phyloP scores from a whole-genome alignment of 2,113 vertebrate genomes.

The Caloenas nicobarica region DNA sequence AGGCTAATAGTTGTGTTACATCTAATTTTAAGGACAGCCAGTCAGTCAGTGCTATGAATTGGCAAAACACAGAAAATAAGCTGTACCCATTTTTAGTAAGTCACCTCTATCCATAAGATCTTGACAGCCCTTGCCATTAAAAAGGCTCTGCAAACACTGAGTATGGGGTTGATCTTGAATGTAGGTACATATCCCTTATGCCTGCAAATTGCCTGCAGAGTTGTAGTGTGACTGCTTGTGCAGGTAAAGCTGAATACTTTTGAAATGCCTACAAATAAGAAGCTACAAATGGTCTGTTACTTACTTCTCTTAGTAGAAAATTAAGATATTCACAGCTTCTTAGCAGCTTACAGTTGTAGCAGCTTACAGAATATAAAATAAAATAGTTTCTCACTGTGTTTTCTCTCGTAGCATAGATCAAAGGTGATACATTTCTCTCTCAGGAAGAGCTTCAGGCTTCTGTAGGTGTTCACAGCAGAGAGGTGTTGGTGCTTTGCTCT shows the following conservation, averaged over 20 bases:
- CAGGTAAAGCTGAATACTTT: neutral
- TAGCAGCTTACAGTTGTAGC: neutral
- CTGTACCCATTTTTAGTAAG: neutral
- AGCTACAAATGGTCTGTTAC: neutral
- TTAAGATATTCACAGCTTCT: neutral
- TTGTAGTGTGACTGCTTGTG: neutral
- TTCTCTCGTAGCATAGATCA: neutral
- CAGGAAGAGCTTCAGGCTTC: neutral
- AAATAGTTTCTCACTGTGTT: neutral
- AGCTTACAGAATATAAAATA: neutral
- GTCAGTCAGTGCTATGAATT: neutral
- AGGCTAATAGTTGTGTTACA: neutral
- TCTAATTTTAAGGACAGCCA: neutral
- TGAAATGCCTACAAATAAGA: neutral
- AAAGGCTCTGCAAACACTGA: neutral
- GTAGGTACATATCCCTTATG: accelerated
- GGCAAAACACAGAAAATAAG: neutral
- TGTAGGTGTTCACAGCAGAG: neutral
- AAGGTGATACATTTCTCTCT: neutral
- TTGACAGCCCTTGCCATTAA: neutral
- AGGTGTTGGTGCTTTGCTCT: neutral
- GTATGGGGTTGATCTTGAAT: neutral
- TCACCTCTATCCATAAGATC: neutral
- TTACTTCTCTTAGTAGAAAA: neutral
- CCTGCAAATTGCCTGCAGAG: neutral